Base-by-base conservation (phyloP, 2,888 invertebrate species). In the Macroteleia sp. region DNA sequence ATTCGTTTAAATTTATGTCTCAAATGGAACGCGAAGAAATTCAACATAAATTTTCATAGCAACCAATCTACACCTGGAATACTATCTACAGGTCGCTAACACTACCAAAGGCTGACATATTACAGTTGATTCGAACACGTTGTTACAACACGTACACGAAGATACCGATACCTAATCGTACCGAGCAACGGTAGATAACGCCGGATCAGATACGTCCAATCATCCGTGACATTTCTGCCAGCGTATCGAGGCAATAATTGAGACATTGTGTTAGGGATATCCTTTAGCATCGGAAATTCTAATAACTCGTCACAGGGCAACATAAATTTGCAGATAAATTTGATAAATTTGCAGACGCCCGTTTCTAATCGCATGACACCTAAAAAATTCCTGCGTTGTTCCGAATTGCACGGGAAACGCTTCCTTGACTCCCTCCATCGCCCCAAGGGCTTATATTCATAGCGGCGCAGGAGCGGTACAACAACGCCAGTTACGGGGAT, bases 151-250 rank as follows among this genome's bases (percentile, higher is more conserved):
- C 28, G 34, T 17, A 12, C 20, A 9, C 8, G 20, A 20, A 10
- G 54, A 42, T 54, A 42, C 34, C 64, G 32, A 34, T 34, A 44
- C 41, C 32, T 22, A 52, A 64, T 64, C 64, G 8, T n/a, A 32
- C 10, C 22, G n/a, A 25, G 30, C 34, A 14, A 22, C 19, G 28
- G n/a, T n/a, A n/a, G n/a, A n/a, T n/a, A n/a, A n/a, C n/a, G n/a
- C n/a, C n/a, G n/a, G n/a, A n/a, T 52, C 48, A 12, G 41, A 50
- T 41, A 62, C n/a, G 22, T 14, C 22, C 36, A 66, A 56, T 54
- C 66, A 54, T 46, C 34, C 67, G 17, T 57, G 67, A 67, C 67
- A 46, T 34, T 66, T 44, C 46, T n/a, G 42, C 39, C 20, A 19
- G 16, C 19, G 14, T n/a, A n/a, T 12, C 50, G 12, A 28, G n/a